Evolutionary conservation across 2,113 vertebrate species (phyloP).

Genomic region (Crypturellus undulatus): DNA sequence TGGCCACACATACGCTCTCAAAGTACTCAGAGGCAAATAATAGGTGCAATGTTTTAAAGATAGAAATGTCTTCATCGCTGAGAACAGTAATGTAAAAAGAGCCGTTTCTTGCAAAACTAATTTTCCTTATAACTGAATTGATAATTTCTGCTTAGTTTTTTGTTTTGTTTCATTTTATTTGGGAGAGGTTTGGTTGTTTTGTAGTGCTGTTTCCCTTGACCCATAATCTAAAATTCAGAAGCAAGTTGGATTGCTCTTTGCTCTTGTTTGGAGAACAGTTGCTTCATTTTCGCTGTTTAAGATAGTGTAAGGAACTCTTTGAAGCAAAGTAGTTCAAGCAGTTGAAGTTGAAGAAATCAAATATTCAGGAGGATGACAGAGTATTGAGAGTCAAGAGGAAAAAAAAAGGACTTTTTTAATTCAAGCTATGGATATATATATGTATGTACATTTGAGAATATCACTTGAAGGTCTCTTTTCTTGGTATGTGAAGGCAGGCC

Average conservation of each 20-base stretch:
- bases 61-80: not conserved
- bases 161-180: not conserved
- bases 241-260: slow-evolving; percentile 1
- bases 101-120: not conserved
- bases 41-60: not conserved
- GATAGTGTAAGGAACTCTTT: slow-evolving; percentile 1
- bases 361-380: not conserved
- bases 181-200: not conserved
- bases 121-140: not conserved
- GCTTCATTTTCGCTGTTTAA: slow-evolving; percentile 30
- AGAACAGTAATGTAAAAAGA: not conserved
- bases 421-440: not conserved
- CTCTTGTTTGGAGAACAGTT: slow-evolving; percentile 3
- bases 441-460: not conserved
- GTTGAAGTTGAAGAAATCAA: not conserved
- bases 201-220: not conserved
- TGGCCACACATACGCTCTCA: not conserved
- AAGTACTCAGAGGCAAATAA: not conserved
- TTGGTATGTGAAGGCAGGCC: not conserved
- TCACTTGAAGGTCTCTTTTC: not conserved
- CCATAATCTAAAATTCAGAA: not conserved
- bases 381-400: not conserved
- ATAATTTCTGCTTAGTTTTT: not conserved
- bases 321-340: not conserved
- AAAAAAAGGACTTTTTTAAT: not conserved